Evolutionary conservation across 2,113 vertebrate species (phyloP).

Genomic region (Lathamus discolor): DNA sequence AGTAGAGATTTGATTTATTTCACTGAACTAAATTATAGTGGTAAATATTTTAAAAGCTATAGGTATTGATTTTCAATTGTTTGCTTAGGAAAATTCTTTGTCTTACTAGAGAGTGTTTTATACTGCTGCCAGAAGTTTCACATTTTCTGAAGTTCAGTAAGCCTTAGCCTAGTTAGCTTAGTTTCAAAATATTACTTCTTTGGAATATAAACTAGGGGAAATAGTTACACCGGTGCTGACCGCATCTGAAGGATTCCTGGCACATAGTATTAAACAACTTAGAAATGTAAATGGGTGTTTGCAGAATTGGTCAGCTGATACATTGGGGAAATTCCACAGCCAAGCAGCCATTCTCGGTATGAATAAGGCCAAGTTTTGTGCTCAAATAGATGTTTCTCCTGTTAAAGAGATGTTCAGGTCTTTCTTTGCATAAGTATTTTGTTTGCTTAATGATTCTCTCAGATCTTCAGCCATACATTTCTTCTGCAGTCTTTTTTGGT

Average conservation of each 20-base stretch:
- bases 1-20: background rate
- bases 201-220: background rate
- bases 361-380: background rate
- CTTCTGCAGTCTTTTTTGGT: rapidly evolving
- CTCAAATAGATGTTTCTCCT: background rate
- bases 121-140: background rate
- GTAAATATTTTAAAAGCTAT: background rate
- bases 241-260: background rate
- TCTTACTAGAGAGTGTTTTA: background rate
- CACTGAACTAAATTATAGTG: background rate
- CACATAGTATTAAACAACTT: background rate
- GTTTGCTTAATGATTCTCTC: background rate
- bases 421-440: background rate
- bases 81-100: background rate
- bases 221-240: background rate
- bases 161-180: background rate
- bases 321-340: background rate
- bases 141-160: background rate
- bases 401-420: background rate
- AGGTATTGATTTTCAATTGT: background rate
- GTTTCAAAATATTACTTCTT: background rate
- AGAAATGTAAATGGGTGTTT: background rate
- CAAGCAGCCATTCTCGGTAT: too few species aligned
- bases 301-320: background rate
- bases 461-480: rapidly evolving